phyloP scores from a whole-genome alignment of 1,140 invertebrate species.

The Drosophila gunungcola region DNA sequence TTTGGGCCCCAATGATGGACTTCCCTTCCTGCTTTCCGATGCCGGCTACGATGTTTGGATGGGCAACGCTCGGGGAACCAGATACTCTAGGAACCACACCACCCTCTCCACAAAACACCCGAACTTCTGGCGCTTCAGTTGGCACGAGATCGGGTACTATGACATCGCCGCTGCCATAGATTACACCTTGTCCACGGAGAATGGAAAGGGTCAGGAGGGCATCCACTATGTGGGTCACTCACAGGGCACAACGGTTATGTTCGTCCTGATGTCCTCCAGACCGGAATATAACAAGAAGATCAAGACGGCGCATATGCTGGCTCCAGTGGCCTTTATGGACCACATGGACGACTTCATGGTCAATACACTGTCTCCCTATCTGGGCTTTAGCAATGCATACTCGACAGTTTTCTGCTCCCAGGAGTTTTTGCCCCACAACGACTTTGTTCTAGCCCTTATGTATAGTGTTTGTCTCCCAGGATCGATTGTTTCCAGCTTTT shows the following conservation, averaged over 20 bases:
- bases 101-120: conserved; percentile 76
- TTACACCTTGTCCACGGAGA: conserved; percentile 85
- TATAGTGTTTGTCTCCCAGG: conserved; percentile 85
- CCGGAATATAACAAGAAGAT: conserved; percentile 89
- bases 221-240: conserved; percentile 85
- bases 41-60: conserved; percentile 90
- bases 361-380: conserved; percentile 28
- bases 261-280: conserved; percentile 87
- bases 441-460: conserved; percentile 45
- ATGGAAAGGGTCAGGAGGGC: conserved; percentile 82
- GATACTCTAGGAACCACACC: conserved; percentile 87
- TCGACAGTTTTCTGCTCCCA: conserved; percentile 44
- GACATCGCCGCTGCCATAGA: conserved; percentile 90
- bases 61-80: conserved; percentile 89
- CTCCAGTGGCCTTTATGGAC: conserved; percentile 85
- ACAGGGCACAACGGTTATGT: conserved; percentile 86
- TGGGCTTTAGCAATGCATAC: conserved; percentile 74
- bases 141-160: conserved; percentile 89
- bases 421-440: conserved; percentile 60
- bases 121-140: conserved; percentile 86
- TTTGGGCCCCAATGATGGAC: conserved; percentile 81
- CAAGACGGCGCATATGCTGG: conserved; percentile 86
- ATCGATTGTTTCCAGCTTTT: conserved; percentile 49
- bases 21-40: conserved; percentile 88
- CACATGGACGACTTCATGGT: conserved; percentile 32